Evolutionary conservation across 1,140 invertebrate species (phyloP).

Genomic region (Chrysomallon squamiferum): DNA sequence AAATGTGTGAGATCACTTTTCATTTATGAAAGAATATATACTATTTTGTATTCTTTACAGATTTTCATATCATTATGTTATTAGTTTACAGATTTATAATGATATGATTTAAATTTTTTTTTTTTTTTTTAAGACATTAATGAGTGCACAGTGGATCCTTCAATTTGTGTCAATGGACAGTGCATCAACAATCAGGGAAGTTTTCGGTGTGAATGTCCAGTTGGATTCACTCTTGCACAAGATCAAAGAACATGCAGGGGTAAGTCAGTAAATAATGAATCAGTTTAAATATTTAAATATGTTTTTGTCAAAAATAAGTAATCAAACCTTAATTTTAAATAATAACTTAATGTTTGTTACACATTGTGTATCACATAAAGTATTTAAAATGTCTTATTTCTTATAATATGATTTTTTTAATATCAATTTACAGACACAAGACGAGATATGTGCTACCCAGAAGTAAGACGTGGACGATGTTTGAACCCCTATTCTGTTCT

Average conservation of each 20-base stretch:
- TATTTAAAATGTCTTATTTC: too few species aligned
- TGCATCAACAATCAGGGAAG: constrained; percentile 83
- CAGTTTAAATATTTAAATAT: too few species aligned
- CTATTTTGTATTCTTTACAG: too few species aligned
- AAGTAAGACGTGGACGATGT: constrained; percentile 78
- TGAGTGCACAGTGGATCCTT: constrained; percentile 81
- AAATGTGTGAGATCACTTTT: background rate
- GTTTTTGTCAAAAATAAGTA: too few species aligned
- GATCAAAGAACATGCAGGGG: constrained; percentile 58
- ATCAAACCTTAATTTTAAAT: too few species aligned
- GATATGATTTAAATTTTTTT: background rate
- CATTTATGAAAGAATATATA: too few species aligned
- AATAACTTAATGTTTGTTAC: too few species aligned
- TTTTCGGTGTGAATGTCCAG: constrained; percentile 67
- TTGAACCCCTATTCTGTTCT: constrained; percentile 76
- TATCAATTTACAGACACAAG: constrained; percentile 73
- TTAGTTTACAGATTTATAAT: too few species aligned
- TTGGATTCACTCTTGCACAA: constrained; percentile 52
- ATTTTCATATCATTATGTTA: too few species aligned
- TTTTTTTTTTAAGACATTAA: constrained; percentile 52
- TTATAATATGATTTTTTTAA: too few species aligned
- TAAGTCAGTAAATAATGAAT: constrained; percentile 26
- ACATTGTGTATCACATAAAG: too few species aligned
- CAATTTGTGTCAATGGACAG: constrained; percentile 81
- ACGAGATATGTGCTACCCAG: constrained; percentile 82